These are phyloP conservation scores for Zonotrichia albicollis DNA, from an alignment of 2,797 vertebrate genomes.

Conservation along the genomic window DNA sequence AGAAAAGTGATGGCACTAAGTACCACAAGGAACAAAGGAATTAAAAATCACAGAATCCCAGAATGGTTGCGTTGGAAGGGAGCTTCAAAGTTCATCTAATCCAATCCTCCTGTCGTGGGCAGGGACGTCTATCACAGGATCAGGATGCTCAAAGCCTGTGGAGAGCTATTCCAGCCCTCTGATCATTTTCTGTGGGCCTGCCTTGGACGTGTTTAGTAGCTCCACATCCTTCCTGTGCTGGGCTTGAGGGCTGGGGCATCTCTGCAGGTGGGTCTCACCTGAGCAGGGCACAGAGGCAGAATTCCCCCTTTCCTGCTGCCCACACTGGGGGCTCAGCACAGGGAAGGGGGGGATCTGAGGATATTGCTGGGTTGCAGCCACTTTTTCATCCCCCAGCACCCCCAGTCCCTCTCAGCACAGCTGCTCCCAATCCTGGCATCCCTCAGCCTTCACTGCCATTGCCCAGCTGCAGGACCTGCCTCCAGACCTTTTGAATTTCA, in stretches of 20 bases:
- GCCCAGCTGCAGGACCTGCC: background rate
- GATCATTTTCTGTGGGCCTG: background rate
- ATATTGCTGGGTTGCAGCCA: fast-evolving
- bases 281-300: fast-evolving
- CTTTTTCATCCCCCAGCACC: background rate
- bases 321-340: background rate
- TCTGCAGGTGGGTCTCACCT: background rate
- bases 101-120: background rate
- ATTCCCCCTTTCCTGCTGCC: background rate
- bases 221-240: background rate
- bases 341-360: background rate
- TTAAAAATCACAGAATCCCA: background rate
- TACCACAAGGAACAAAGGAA: fast-evolving
- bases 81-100: background rate
- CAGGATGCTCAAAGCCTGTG: background rate
- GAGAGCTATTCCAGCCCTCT: background rate
- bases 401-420: background rate
- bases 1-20: background rate
- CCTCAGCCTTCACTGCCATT: background rate
- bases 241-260: background rate
- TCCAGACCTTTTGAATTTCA: background rate
- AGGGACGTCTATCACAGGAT: background rate
- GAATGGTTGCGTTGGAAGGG: background rate
- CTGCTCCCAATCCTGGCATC: background rate
- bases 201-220: background rate